Evolutionary conservation across 2,888 invertebrate species (phyloP).

Genomic region (Suillia variegata): DNA sequence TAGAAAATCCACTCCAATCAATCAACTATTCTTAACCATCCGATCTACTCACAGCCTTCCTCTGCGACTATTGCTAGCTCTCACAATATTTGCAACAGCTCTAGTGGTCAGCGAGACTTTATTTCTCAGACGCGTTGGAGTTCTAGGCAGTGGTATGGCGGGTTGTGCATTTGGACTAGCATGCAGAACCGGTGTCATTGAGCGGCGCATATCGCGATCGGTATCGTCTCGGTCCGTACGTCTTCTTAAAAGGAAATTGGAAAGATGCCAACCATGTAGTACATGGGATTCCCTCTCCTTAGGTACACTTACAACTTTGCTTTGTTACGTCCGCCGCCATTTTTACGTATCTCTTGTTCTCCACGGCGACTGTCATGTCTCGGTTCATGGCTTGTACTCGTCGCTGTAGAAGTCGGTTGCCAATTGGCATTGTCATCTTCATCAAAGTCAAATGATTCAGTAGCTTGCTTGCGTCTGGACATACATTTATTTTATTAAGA

Average conservation of each 20-base stretch:
- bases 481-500: too few relatives aligned
- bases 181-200: constrained; percentile 46
- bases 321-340: constrained; percentile 35
- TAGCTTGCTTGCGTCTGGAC: constrained; percentile 46
- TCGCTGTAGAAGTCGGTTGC: constrained; percentile 30
- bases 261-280: too few relatives aligned
- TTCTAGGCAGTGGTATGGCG: constrained; percentile 49
- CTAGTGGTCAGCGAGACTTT: constrained; percentile 50
- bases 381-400: constrained; percentile 33
- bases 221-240: constrained; percentile 31
- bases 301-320: constrained; percentile 46
- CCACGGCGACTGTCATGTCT: constrained; percentile 30
- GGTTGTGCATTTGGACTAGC: constrained; percentile 46
- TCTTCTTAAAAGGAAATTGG: constrained; percentile 30
- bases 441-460: constrained; percentile 48
- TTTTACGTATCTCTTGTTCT: constrained; percentile 23
- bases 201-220: constrained; percentile 41
- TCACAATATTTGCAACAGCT: constrained; percentile 49
- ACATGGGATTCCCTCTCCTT: too few relatives aligned
- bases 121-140: constrained; percentile 49
- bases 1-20: constrained; percentile 7
- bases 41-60: constrained; percentile 44
- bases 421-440: constrained; percentile 37
- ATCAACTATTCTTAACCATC: too few relatives aligned
- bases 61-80: constrained; percentile 36